Evolutionary conservation across 2,797 vertebrate genomes (phyloP).

Genomic region (Rhincodon typus): DNA sequence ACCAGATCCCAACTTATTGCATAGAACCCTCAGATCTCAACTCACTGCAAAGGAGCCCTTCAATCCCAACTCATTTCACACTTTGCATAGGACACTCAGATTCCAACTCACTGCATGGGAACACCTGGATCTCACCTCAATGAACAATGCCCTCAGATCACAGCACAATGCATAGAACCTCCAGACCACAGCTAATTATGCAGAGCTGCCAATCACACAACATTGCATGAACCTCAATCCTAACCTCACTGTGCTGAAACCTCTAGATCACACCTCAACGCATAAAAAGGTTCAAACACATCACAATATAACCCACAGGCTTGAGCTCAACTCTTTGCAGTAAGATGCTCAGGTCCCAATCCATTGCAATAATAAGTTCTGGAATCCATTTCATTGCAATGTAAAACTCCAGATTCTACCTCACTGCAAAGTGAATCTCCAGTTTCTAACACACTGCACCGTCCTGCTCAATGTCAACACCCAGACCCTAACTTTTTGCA

Average conservation of each 20-base stretch:
- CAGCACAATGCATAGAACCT: no score
- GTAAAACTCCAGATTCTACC: not conserved
- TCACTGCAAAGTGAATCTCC: not conserved
- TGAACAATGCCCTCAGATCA: no score
- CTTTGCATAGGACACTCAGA: no score
- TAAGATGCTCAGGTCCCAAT: not conserved
- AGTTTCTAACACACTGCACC: not conserved
- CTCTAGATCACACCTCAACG: no score
- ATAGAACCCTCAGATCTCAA: not conserved
- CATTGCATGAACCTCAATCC: no score
- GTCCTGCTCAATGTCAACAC: no score
- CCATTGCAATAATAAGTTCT: not conserved
- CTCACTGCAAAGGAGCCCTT: not conserved
- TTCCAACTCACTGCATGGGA: no score
- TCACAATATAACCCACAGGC: not conserved
- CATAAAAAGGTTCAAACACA: not conserved
- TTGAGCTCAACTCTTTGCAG: not conserved
- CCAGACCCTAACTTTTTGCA: not conserved
- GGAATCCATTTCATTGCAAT: not conserved
- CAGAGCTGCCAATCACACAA: no score
- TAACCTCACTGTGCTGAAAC: no score
- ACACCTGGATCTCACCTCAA: no score
- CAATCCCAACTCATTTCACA: no score
- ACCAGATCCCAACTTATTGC: not conserved
- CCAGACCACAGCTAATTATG: no score